These are phyloP conservation scores for Drymonia ruficornis DNA, from an alignment of 2,888 invertebrate genomes.

Conservation along the genomic window DNA sequence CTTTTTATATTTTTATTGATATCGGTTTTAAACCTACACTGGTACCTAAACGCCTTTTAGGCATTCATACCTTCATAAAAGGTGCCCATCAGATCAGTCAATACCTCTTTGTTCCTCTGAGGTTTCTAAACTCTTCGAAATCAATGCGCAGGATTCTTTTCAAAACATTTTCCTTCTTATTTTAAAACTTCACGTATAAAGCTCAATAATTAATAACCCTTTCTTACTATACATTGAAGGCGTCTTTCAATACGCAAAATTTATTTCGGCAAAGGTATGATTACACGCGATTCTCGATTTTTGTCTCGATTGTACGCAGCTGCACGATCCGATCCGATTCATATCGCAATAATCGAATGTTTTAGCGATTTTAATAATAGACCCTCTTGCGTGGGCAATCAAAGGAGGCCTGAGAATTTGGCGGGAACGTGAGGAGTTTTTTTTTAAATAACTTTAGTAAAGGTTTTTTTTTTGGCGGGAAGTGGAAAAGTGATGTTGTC, in stretches of 20 bases:
- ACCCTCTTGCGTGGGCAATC: constrained; percentile 49
- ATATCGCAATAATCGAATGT: constrained; percentile 50
- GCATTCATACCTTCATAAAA: too few relatives aligned
- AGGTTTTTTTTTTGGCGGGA: not conserved
- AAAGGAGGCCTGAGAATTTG: constrained; percentile 26
- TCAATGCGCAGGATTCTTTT: not conserved
- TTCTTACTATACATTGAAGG: constrained; percentile 32
- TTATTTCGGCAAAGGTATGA: constrained; percentile 60
- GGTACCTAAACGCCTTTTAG: too few relatives aligned
- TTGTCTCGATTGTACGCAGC: constrained; percentile 48
- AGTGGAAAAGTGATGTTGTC: too few relatives aligned
- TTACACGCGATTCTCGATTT: constrained; percentile 54
- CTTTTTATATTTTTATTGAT: too few relatives aligned
- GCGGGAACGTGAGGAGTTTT: not conserved
- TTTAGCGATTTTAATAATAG: constrained; percentile 55
- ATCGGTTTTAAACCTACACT: too few relatives aligned
- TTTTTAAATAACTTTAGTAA: too few relatives aligned
- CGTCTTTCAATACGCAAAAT: constrained; percentile 50
- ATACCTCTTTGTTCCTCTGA: too few relatives aligned
- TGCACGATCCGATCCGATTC: constrained; percentile 44
- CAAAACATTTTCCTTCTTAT: constrained; percentile 1
- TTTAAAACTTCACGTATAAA: constrained; percentile 10
- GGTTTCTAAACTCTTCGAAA: not conserved
- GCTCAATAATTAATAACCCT: constrained; percentile 26
- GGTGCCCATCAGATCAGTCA: too few relatives aligned